phyloP scores from a whole-genome alignment of 2,113 vertebrate species.

The Leuciscus idus region DNA sequence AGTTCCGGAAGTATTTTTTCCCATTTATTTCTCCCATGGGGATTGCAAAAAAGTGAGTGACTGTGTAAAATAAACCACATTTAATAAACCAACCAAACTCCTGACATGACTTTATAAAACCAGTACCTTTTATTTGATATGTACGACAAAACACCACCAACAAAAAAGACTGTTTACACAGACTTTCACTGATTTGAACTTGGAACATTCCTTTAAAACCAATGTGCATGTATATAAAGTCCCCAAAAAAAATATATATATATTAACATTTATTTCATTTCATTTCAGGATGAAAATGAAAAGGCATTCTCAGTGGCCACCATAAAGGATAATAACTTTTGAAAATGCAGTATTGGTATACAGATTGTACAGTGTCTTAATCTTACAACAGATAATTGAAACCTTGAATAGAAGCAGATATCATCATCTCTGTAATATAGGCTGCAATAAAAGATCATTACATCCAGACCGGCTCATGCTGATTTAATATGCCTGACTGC shows the following conservation, averaged over 20 bases:
- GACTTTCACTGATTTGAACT: not conserved
- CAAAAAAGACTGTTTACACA: not conserved
- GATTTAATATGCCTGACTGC: not conserved
- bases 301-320: not conserved
- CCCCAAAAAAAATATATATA: not conserved
- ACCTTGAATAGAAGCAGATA: not conserved
- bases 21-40: no score
- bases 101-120: not conserved
- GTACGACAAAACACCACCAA: no score
- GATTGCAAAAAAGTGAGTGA: no score
- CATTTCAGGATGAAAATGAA: not conserved
- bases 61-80: no score
- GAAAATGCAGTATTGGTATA: not conserved
- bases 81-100: no score
- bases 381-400: not conserved
- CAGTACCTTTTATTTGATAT: no score
- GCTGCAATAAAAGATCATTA: not conserved
- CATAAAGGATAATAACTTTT: not conserved
- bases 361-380: not conserved
- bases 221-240: not conserved
- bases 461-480: not conserved
- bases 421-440: not conserved
- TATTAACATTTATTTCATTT: not conserved
- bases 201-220: not conserved
- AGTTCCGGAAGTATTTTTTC: no score